Evolutionary conservation across 2,888 invertebrate genomes (phyloP).

Genomic region (Panzeria rudis): DNA sequence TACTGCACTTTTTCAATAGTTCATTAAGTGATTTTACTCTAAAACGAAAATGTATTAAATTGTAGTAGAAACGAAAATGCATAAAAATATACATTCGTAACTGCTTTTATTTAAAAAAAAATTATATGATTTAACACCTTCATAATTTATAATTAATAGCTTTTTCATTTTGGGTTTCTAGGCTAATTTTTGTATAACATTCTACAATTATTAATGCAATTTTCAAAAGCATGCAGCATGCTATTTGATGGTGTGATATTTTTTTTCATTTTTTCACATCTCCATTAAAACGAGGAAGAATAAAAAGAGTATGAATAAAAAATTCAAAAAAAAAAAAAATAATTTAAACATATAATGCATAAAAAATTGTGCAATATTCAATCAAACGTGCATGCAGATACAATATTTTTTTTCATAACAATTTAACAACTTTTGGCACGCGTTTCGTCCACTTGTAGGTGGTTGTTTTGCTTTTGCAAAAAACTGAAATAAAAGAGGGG

Average conservation of each 20-base stretch:
- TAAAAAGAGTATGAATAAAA: not conserved
- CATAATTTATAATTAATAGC: too few relatives aligned
- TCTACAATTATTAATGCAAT: too few relatives aligned
- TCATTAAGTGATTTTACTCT: too few relatives aligned
- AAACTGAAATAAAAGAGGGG: conserved; percentile 25
- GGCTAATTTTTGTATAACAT: too few relatives aligned
- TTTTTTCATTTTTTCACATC: not conserved
- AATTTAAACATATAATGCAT: not conserved
- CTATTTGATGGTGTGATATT: not conserved
- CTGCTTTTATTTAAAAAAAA: too few relatives aligned
- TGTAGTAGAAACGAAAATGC: too few relatives aligned
- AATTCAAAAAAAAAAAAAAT: not conserved
- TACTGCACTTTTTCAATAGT: too few relatives aligned
- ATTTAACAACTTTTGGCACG: conserved; percentile 65
- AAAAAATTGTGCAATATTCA: conserved; percentile 33
- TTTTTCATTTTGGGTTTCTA: too few relatives aligned
- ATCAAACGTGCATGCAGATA: conserved; percentile 16
- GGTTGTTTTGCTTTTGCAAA: conserved; percentile 29
- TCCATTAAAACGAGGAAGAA: not conserved
- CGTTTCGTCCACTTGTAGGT: conserved; percentile 59
- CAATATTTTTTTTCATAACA: conserved; percentile 14
- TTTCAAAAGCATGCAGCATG: not conserved
- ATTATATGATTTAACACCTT: too few relatives aligned
- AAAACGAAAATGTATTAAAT: too few relatives aligned
- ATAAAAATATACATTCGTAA: too few relatives aligned